phyloP scores from a whole-genome alignment of 1,140 invertebrate species.

The Brachionus asplanchnoidis region DNA sequence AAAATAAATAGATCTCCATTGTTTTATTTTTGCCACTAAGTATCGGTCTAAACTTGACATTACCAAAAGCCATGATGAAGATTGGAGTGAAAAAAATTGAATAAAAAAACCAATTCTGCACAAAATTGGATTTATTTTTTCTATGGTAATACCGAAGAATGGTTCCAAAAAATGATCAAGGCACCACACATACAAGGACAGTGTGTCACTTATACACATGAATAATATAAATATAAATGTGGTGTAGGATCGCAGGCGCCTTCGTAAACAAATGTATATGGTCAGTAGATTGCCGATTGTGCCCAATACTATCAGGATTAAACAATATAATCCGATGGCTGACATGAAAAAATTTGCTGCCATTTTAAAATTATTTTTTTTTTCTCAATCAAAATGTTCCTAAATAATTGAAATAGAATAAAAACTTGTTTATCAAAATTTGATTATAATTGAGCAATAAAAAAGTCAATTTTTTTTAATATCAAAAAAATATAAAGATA shows the following conservation, averaged over 20 bases:
- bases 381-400: neutral
- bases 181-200: slow-evolving; percentile 1
- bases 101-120: neutral
- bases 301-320: neutral
- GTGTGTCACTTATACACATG: neutral
- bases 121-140: neutral
- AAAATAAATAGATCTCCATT: slow-evolving; percentile 24
- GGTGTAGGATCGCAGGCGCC: neutral
- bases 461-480: neutral
- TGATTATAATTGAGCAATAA: neutral
- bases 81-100: neutral
- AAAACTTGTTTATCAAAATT: neutral
- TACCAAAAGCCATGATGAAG: neutral
- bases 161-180: neutral
- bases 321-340: neutral
- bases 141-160: neutral
- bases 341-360: neutral
- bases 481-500: neutral
- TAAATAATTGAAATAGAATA: too few relatives aligned
- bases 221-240: slow-evolving; percentile 11
- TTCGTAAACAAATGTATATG: neutral
- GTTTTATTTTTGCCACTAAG: neutral
- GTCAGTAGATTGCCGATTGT: neutral
- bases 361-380: neutral
- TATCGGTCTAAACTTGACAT: slow-evolving; percentile 1